Evolutionary conservation across 1,140 invertebrate genomes (phyloP).

Genomic region (Drosophila murphyi): DNA sequence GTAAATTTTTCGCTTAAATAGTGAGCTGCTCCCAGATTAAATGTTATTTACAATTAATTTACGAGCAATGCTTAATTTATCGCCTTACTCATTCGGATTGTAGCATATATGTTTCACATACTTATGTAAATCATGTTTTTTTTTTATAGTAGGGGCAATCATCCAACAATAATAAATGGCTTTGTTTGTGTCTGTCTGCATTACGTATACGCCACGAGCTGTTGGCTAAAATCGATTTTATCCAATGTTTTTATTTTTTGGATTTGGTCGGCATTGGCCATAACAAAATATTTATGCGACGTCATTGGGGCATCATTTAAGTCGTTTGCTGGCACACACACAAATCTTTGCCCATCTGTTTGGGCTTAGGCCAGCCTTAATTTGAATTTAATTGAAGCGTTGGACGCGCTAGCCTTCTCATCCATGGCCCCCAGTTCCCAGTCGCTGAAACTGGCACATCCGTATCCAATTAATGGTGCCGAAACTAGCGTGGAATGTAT

Average conservation of each 20-base stretch:
- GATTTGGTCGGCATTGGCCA: slow-evolving; percentile 40
- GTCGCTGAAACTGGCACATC: slow-evolving; percentile 77
- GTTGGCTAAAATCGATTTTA: slow-evolving; percentile 60
- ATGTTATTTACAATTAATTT: slow-evolving; percentile 8
- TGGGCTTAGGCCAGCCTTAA: slow-evolving; percentile 71
- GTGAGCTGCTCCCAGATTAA: background rate
- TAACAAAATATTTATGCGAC: slow-evolving; percentile 77
- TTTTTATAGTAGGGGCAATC: background rate
- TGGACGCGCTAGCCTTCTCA: slow-evolving; percentile 25
- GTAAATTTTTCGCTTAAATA: background rate
- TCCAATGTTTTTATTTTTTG: slow-evolving; percentile 52
- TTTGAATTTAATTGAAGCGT: slow-evolving; percentile 80
- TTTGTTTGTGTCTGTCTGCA: slow-evolving; percentile 52
- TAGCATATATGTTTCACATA: background rate
- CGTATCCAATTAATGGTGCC: slow-evolving; percentile 81
- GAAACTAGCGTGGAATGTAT: slow-evolving; percentile 78
- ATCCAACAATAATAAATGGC: slow-evolving; percentile 60
- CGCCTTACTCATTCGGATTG: background rate
- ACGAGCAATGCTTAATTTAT: slow-evolving; percentile 5
- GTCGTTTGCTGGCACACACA: slow-evolving; percentile 51
- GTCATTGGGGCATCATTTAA: slow-evolving; percentile 80
- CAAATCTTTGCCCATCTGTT: slow-evolving; percentile 69
- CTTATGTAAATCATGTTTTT: background rate
- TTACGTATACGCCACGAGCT: slow-evolving; percentile 67
- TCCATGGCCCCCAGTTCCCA: background rate